phyloP scores from a whole-genome alignment of 1,140 invertebrate species.

The Heliconius hewitsoni region DNA sequence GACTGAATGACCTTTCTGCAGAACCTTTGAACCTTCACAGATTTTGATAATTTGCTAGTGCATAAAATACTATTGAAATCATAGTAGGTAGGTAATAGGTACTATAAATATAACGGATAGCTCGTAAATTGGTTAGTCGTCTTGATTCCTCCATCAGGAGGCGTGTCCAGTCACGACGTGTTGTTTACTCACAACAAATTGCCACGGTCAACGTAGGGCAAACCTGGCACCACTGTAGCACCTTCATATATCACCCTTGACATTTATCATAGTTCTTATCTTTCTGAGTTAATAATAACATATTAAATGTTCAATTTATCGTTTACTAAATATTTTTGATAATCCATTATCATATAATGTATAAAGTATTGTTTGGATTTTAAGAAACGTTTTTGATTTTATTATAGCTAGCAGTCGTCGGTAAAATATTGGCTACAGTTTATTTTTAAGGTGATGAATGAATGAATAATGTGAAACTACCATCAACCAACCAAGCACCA shows the following conservation, averaged over 20 bases:
- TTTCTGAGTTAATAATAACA: background rate
- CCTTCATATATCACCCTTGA: constrained; percentile 1
- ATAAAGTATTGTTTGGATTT: no score
- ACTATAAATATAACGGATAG: constrained; percentile 59
- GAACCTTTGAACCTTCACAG: background rate
- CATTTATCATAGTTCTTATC: background rate
- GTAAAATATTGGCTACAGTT: no score
- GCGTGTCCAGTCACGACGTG: constrained; percentile 65
- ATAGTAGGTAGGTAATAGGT: background rate
- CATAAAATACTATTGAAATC: constrained; percentile 14
- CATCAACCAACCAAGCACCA: no score
- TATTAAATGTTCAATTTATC: background rate
- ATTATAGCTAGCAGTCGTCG: no score
- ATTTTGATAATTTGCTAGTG: background rate
- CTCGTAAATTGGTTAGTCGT: constrained; percentile 64
- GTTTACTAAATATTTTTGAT: background rate
- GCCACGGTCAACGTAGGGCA: constrained; percentile 53
- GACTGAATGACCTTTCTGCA: no score
- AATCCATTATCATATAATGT: background rate
- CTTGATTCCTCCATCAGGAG: constrained; percentile 63
- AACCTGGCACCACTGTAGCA: constrained; percentile 46
- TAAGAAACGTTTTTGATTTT: no score
- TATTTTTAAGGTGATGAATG: no score
- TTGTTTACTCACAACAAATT: constrained; percentile 70
- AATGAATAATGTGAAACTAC: no score